Percentiles rank a stretch among this genome's conserved stretches.
Evolutionary conservation across 1,140 invertebrate genomes (phyloP).

Genomic region (Nasonia longicornis): DNA sequence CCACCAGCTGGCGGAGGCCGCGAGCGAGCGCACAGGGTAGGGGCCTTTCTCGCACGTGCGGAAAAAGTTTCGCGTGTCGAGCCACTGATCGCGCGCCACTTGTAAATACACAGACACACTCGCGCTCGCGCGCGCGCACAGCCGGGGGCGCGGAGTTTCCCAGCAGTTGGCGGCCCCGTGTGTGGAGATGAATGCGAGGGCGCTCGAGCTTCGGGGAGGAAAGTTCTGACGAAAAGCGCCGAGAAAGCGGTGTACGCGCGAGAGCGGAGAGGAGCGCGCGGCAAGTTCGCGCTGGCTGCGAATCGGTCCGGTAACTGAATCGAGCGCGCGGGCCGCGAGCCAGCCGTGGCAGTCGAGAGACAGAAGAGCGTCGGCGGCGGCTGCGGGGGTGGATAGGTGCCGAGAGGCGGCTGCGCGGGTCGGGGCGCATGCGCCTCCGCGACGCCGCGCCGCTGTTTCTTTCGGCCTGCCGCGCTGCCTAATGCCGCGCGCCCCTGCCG

Average conservation of each 20-base stretch:
- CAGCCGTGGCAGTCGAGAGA: neutral
- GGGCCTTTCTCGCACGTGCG: neutral
- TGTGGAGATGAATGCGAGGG: too few species aligned
- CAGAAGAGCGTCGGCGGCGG: too few species aligned
- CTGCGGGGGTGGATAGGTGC: neutral
- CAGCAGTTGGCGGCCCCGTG: too few species aligned
- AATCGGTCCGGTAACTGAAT: neutral
- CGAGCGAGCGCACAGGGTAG: too few species aligned
- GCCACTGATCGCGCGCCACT: neutral
- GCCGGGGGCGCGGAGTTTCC: too few species aligned
- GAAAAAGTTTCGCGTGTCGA: constrained; percentile 1
- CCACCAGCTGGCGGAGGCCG: too few species aligned
- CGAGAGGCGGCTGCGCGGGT: too few species aligned
- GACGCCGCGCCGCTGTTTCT: neutral
- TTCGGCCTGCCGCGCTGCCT: neutral
- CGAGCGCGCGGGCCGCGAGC: neutral
- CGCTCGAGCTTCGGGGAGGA: too few species aligned
- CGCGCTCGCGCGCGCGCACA: too few species aligned
- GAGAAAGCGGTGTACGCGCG: neutral
- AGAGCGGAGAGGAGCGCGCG: neutral
- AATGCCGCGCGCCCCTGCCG: too few species aligned
- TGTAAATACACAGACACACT: neutral
- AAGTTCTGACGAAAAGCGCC: too few species aligned
- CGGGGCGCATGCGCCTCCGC: too few species aligned
- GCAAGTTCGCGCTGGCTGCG: neutral